Evolutionary conservation across 2,888 invertebrate species (phyloP), one percentile per base, ranked within the genome.

Genomic region (Cyclophora punctaria): DNA sequence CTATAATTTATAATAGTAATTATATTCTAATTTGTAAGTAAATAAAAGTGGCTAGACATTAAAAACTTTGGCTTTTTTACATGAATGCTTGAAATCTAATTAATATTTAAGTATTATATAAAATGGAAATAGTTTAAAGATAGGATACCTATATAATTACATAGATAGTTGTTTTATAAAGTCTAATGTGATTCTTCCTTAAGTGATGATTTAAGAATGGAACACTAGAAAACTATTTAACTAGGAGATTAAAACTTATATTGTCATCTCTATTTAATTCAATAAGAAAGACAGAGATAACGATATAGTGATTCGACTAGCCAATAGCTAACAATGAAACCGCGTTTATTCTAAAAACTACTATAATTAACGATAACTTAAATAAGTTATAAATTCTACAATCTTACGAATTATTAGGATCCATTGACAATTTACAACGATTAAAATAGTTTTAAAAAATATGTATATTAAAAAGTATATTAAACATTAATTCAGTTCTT

Each of bases 381-480:
- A 55, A 60, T 69, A 73, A 49, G 62, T 69, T 73, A 73, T 44
- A 40, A 55, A 55, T 69, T 71, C 47, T 69, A 75, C 71, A 69
- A 74, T 67, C 79, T 80, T 82, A 82, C 62, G 68, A 64, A 69
- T 72, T 84, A 85, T 72, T 85, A 85, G 85, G 84, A 85, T 83
- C 73, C 82, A 73, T 80, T 83, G 77, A 77, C 73, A 77, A 80
- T 80, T 71, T 80, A 81, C 76, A 80, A 63, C 71, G 80, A 79
- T 48, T 57, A 57, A 62, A 66, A 69, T 59, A 57, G 46, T 48
- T 55, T 53, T 46, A 52, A 49, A 60, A 52, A 55, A 49, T 52
- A 63, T 56, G 54, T 52, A 61, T 65, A 64, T 65, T n/a, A n/a
- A n/a, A n/a, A n/a, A 64, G 20, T 43, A 43, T 7, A 43, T 33